Conservation (phyloP, 2,113 vertebrate species). For the Lates calcarifer region DNA sequence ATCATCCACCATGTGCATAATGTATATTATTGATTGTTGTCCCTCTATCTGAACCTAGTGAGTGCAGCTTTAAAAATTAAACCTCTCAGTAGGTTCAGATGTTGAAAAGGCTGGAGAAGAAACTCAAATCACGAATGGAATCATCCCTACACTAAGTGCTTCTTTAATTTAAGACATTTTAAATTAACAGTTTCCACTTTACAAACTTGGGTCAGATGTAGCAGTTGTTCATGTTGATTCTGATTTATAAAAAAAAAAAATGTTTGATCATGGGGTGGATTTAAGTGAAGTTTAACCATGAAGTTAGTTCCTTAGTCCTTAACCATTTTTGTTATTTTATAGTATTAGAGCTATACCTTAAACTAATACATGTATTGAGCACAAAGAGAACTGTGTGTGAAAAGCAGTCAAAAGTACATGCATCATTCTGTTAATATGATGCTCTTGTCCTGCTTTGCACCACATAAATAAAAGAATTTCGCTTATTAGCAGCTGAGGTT, state of each 20-base stretch:
- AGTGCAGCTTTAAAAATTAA: slow-evolving; percentile 30
- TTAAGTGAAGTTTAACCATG: neutral
- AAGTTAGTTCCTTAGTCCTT: neutral
- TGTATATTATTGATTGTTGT: slow-evolving; percentile 49
- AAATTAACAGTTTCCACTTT: neutral
- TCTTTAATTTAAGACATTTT: neutral
- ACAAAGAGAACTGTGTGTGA: neutral
- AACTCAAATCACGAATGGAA: neutral
- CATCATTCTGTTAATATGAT: slow-evolving; percentile 24
- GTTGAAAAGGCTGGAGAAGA: neutral
- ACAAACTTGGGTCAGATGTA: neutral
- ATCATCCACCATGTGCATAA: slow-evolving; percentile 47
- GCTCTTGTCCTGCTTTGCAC: slow-evolving; percentile 45
- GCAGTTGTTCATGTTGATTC: neutral
- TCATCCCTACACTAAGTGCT: neutral
- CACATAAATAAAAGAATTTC: too few species aligned
- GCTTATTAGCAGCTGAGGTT: slow-evolving; percentile 55
- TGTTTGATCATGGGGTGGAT: neutral
- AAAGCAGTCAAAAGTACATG: neutral
- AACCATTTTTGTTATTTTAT: too few species aligned
- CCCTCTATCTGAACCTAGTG: neutral
- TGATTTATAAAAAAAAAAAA: neutral
- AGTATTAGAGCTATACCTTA: too few species aligned
- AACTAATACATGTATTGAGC: neutral
- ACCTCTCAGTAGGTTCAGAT: neutral